A percentile compares a stretch with the other conserved stretches of the same genome.
Conservation (phyloP, 2,113 vertebrate species). For the Centrocercus urophasianus region DNA sequence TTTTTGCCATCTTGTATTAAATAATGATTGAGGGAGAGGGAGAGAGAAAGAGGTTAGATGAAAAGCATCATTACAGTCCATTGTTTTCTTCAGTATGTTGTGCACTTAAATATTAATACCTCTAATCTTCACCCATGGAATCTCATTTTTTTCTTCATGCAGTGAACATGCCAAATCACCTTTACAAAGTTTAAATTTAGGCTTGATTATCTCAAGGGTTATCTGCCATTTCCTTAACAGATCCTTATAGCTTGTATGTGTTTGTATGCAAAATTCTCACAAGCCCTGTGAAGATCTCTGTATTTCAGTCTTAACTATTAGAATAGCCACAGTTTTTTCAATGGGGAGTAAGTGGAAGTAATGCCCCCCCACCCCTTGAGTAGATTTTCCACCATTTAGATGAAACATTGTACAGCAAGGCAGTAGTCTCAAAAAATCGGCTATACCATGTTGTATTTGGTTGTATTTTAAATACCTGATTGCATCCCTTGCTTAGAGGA, state of each 20-base stretch:
- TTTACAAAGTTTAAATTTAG: background rate
- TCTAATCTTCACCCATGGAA: background rate
- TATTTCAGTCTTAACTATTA: background rate
- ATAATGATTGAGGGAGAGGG: background rate
- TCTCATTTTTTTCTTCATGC: background rate
- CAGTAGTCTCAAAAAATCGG: background rate
- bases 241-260: background rate
- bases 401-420: background rate
- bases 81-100: conserved; percentile 10
- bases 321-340: background rate
- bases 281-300: background rate
- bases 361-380: background rate
- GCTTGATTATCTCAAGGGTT: background rate
- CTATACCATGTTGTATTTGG: background rate
- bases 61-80: conserved; percentile 4
- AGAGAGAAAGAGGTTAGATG: background rate
- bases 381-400: background rate
- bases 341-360: background rate
- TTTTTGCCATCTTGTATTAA: conserved; percentile 3
- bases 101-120: background rate
- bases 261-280: background rate
- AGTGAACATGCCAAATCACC: background rate
- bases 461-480: background rate
- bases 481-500: background rate
- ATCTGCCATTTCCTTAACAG: background rate